Evolutionary conservation across 2,797 vertebrate genomes (phyloP).

Genomic region (Zenarchopterus dispar): DNA sequence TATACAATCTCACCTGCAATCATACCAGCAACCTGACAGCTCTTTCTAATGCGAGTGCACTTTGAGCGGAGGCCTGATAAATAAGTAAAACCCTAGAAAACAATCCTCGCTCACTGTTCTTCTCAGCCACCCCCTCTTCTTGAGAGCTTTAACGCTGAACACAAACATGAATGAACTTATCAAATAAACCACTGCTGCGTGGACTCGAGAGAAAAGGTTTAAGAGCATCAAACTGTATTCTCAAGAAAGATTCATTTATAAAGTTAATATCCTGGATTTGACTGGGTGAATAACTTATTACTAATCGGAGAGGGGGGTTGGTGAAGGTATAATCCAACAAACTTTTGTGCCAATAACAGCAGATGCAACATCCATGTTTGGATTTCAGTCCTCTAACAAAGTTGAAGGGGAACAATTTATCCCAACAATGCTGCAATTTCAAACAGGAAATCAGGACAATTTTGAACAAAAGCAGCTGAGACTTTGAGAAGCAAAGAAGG

Average conservation of each 20-base stretch:
- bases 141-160: conserved; percentile 43
- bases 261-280: conserved; percentile 65
- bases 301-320: no score
- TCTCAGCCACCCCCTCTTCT: conserved; percentile 36
- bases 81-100: conserved; percentile 71
- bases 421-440: no score
- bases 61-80: conserved; percentile 57
- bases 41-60: conserved; percentile 64
- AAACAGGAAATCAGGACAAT: no score
- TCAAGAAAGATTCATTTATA: conserved; percentile 43
- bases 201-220: conserved; percentile 36
- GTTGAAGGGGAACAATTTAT: no score
- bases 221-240: conserved; percentile 39
- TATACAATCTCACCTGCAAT: conserved; percentile 63
- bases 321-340: no score
- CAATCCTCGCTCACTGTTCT: conserved; percentile 42
- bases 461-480: no score
- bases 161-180: conserved; percentile 57
- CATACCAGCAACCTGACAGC: conserved; percentile 65
- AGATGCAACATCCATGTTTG: no score
- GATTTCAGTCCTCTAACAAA: no score
- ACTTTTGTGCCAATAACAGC: no score
- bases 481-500: no score
- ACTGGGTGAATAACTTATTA: conserved; percentile 11
- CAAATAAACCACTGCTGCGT: conserved; percentile 67